A percentile compares a stretch with the other conserved stretches of the same genome.
Conservation (phyloP, 2,113 vertebrate genomes). For the Azemiops feae region DNA sequence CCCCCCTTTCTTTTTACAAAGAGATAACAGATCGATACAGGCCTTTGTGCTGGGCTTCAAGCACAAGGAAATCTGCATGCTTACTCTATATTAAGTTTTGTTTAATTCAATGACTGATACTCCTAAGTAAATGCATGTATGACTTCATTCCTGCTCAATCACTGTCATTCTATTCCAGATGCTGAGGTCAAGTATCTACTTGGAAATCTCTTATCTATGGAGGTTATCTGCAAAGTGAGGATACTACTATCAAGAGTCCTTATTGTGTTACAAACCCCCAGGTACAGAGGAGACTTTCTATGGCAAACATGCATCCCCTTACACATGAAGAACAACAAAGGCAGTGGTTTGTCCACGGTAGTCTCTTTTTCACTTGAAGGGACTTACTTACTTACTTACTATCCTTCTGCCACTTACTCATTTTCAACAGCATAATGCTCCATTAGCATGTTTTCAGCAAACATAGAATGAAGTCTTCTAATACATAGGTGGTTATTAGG, state of each 20-base stretch:
- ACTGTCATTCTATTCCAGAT: not conserved
- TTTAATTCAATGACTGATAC: not conserved
- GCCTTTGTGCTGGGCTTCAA: not conserved
- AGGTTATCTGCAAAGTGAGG: not conserved
- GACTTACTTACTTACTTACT: too few relatives aligned
- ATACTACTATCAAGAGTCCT: not conserved
- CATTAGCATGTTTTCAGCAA: not conserved
- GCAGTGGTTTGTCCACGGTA: not conserved
- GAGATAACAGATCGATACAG: not conserved
- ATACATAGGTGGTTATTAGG: not conserved
- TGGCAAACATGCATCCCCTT: not conserved
- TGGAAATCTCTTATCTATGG: not conserved
- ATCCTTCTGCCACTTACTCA: not conserved
- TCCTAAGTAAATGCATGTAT: not conserved
- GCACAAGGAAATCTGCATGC: not conserved
- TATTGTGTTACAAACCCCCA: not conserved
- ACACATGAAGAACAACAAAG: not conserved
- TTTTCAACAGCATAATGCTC: not conserved
- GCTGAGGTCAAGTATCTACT: not conserved
- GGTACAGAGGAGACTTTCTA: not conserved
- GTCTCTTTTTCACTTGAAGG: not conserved
- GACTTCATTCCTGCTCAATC: not conserved
- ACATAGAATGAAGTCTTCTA: not conserved
- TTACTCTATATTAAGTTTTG: not conserved
- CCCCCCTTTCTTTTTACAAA: not conserved